Percentiles rank a stretch among this genome's conserved stretches.
phyloP scores from a whole-genome alignment of 1,140 invertebrate genomes.

The Hypsibius dujardini region DNA sequence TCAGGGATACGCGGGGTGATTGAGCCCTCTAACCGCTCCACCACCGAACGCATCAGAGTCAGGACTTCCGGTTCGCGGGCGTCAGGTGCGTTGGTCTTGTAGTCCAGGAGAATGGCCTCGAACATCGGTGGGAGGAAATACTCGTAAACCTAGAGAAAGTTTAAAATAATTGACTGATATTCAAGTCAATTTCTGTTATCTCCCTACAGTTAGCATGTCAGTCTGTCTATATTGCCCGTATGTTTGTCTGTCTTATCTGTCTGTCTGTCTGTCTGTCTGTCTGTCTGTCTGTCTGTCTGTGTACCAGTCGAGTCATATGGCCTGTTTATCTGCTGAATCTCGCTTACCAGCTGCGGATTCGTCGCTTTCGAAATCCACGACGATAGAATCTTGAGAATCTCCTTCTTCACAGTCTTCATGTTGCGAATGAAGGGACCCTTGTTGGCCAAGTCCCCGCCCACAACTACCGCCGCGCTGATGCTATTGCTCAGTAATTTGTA shows the following conservation, averaged over 20 bases:
- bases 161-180: background rate
- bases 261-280: no score
- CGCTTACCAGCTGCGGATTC: constrained; percentile 50
- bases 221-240: no score
- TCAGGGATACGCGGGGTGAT: constrained; percentile 88
- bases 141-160: constrained; percentile 52
- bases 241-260: no score
- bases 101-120: constrained; percentile 88
- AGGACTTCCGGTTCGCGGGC: constrained; percentile 95
- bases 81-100: constrained; percentile 74
- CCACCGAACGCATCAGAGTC: constrained; percentile 87
- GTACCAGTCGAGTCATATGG: no score
- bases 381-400: constrained; percentile 92
- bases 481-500: constrained; percentile 97
- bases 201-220: no score
- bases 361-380: constrained; percentile 82
- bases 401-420: constrained; percentile 97
- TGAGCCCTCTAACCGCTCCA: constrained; percentile 72
- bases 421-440: constrained; percentile 93
- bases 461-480: constrained; percentile 80
- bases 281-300: no score
- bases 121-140: constrained; percentile 93
- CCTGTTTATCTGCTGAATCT: no score
- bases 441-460: constrained; percentile 84
- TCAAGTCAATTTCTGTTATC: constrained; percentile 2